Evolutionary conservation across 2,888 invertebrate genomes (phyloP), one percentile per base, ranked within the genome.

Genomic region (Ichneumon xanthorius): DNA sequence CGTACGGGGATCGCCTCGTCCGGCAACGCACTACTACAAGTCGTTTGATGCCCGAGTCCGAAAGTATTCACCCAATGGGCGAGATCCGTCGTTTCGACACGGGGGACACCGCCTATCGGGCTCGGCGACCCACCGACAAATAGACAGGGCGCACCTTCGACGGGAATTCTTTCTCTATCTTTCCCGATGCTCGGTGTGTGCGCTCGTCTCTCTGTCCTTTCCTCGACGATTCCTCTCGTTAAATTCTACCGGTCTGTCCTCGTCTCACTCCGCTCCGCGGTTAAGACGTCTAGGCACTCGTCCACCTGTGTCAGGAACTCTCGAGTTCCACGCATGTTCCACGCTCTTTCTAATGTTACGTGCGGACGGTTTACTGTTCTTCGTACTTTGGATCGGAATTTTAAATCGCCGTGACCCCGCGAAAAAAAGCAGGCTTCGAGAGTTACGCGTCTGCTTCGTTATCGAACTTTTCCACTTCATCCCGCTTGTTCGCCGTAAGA

Each of bases 41-140:
- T 45, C 87, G 88, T 90, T 90, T 88, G 86, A 88, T 14, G 85
- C 84, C 86, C 80, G 86, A 85, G 90, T 88, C 90, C 88, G 88
- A 88, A 89, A 89, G 91, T 91, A 89, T 88, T 90, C 90, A 88
- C 86, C 90, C 89, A 89, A 89, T 84, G 86, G 87, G 83, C 86
- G 78, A 75, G 73, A 89, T 73, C 87, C 79, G 65, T 81, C 63
- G 75, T 65, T 75, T 63, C 63, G n/a, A 63, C 63, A 30, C 81
- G 80, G 85, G 79, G 63, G 80, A 84, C 80, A 63, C 73, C 71
- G 67, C 72, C 79, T 80, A 75, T 79, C 61, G 65, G 33, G 63
- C 45, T 72, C 48, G 83, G 75, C 79, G 83, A 87, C 83, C 82
- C 73, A 71, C 65, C 48, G 26, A 58, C 75, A 75, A 78, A 81